Percentiles rank a stretch among this genome's conserved stretches.
These are phyloP conservation scores for Tarsius wallacei DNA, from an alignment of 2,797 vertebrate species.

Conservation along the genomic window DNA sequence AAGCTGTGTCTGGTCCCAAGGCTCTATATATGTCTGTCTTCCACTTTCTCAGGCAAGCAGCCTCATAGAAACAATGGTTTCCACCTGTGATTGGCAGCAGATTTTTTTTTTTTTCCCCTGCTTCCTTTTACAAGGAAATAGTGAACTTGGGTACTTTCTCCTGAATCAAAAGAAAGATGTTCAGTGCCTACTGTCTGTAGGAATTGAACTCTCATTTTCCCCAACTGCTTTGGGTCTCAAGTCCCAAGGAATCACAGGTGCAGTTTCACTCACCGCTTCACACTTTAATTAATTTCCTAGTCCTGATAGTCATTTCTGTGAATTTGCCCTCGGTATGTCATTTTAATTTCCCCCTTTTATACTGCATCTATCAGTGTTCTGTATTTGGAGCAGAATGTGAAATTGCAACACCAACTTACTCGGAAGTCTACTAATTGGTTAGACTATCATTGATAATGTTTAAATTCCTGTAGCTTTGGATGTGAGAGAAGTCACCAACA, in stretches of 20 bases:
- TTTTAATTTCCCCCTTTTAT: neutral
- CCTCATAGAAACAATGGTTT: neutral
- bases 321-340: neutral
- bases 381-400: neutral
- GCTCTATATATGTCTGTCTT: neutral
- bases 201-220: neutral
- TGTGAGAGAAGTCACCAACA: neutral
- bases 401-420: neutral
- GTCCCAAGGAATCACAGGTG: neutral
- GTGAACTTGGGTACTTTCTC: neutral
- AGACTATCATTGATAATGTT: neutral
- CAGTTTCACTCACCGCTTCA: neutral
- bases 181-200: too few species aligned
- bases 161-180: neutral
- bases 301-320: neutral
- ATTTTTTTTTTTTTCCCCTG: neutral
- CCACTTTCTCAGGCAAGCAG: neutral
- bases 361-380: neutral
- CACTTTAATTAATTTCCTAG: neutral
- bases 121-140: neutral
- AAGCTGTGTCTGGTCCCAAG: neutral
- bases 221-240: neutral
- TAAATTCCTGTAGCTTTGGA: conserved; percentile 4
- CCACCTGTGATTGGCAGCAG: neutral
- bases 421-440: neutral